phyloP scores from a whole-genome alignment of 2,113 vertebrate species.

The Sarotherodon lohbergeri region DNA sequence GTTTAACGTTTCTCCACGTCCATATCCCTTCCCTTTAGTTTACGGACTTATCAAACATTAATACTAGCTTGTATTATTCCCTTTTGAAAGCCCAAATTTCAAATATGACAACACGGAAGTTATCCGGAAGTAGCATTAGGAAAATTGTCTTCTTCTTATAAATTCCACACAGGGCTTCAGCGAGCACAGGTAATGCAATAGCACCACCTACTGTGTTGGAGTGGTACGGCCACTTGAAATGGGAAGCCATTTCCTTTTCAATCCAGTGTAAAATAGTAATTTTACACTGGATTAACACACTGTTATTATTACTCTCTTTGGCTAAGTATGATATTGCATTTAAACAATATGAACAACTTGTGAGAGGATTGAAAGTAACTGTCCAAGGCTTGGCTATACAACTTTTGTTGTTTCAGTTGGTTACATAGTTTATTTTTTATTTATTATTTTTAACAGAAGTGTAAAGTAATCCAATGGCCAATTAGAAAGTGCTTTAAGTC shows the following conservation, averaged over 20 bases:
- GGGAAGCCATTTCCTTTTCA: neutral
- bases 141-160: neutral
- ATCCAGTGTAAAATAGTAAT: no score
- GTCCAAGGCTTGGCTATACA: neutral
- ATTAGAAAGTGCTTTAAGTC: rapidly evolving
- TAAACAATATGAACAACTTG: neutral
- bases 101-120: constrained; percentile 14
- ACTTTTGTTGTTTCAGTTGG: neutral
- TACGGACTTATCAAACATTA: no score
- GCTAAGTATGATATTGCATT: neutral
- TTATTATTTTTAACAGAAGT: neutral
- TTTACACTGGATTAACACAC: neutral
- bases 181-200: neutral
- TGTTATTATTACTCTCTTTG: neutral
- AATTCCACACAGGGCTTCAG: neutral
- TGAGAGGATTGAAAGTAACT: rapidly evolving
- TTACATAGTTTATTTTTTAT: rapidly evolving
- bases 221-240: neutral
- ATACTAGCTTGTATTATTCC: no score
- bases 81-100: neutral
- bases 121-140: neutral
- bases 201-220: neutral
- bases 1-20: neutral
- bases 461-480: neutral
- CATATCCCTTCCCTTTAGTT: rapidly evolving